These are phyloP conservation scores for Acrocephalus scirpaceus DNA, from an alignment of 2,797 vertebrate genomes.

Conservation along the genomic window DNA sequence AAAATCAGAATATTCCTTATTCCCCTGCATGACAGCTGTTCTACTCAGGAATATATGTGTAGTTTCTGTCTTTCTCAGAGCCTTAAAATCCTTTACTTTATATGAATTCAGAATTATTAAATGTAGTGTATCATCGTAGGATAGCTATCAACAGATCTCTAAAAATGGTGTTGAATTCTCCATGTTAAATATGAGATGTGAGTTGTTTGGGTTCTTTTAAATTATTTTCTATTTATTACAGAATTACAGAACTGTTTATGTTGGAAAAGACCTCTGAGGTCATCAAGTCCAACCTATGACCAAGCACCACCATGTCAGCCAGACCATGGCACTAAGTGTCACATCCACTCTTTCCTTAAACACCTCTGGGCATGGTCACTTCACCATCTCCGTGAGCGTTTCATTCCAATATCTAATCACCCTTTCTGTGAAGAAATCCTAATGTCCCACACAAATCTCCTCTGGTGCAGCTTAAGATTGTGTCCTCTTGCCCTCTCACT, in stretches of 20 bases:
- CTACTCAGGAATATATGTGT: not conserved
- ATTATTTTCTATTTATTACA: not conserved
- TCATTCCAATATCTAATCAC: not conserved
- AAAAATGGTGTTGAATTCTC: not conserved
- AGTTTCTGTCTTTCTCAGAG: not conserved
- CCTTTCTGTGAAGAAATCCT: not conserved
- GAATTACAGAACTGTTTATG: not conserved
- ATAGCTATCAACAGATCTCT: not conserved
- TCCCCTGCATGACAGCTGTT: not conserved
- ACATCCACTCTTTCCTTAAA: not conserved
- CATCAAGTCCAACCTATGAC: fast-evolving
- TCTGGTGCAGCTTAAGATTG: not conserved
- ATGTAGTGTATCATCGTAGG: not conserved
- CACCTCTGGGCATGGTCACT: not conserved
- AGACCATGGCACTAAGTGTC: not conserved
- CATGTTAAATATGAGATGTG: not conserved
- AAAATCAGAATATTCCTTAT: conserved; percentile 26
- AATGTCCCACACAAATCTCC: not conserved
- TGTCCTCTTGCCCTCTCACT: not conserved
- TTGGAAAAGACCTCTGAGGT: not conserved
- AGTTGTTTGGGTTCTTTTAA: fast-evolving
- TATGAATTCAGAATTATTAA: not conserved
- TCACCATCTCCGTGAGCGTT: not conserved
- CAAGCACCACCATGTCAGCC: not conserved
- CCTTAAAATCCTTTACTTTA: not conserved